Evolutionary conservation across 2,113 vertebrate species (phyloP), one percentile per base, ranked within the genome.

Genomic region (Forbesichthys papilliferus): DNA sequence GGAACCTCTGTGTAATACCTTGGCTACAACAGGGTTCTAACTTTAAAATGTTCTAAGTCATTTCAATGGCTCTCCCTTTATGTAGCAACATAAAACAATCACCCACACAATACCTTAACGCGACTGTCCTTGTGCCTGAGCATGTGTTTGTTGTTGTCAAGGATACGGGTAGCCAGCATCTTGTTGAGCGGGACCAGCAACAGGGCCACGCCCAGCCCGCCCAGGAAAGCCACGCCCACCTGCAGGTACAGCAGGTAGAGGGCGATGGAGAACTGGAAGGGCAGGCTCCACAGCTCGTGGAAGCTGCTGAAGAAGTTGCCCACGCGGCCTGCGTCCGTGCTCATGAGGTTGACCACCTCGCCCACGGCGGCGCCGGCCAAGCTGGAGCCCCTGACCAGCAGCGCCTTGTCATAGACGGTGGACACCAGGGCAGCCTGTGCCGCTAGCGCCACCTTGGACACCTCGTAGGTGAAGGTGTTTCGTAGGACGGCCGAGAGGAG

Each of bases 221-320:
- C 95, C 1, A 99, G 83, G 34, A 98, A 98, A 11, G 96, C 93
- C 3, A 96, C 20, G 0, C 95, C 97, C 73, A 99, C 96, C 89
- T 99, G 96, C 75, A 93, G 92, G 76, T 98, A 92, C 0, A 99
- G 89, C 73, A 99, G 87, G 90, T 96, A 98, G 20, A 99, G 95
- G 13, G 95, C 93, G 86, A 98, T 73, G 27, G 83, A 79, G 51
- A 99, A 93, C 75, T 82, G 91, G 75, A 98, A 87, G 5, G 98
- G 96, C 36, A 99, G 85, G 80, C 95, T 96, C 98, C 98, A 99
- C 34, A 96, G 78, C 65, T 98, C 96, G 0, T 99, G 98, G 85
- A 99, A 98, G 65, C 94, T 96, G 75, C 71, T 77, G 62, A 94
- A 95, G 87, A 99, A 98, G 91, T 96, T 96, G 56, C 95, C 85